These are phyloP conservation scores for Itoplectis maculator DNA, from an alignment of 2,888 invertebrate species.

Conservation along the genomic window DNA sequence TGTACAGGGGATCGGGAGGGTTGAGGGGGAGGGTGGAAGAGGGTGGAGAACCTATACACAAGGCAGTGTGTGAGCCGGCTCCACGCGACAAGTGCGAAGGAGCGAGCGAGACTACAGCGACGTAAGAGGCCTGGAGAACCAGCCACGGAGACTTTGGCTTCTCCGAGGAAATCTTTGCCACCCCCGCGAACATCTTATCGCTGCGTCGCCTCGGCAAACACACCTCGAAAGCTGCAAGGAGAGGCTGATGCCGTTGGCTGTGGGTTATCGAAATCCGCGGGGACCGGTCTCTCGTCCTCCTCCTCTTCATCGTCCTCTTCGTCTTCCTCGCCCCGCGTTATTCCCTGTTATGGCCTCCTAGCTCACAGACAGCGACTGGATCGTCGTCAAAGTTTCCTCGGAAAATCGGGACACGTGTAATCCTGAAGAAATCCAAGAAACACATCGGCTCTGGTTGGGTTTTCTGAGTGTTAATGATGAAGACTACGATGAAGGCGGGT, in stretches of 20 bases:
- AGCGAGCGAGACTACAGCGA: slow-evolving; percentile 45
- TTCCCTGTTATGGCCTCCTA: background rate
- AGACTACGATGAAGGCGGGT: background rate
- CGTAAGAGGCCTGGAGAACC: slow-evolving; percentile 42
- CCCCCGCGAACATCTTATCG: slow-evolving; percentile 65
- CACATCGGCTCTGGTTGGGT: background rate
- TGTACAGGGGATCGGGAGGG: no score
- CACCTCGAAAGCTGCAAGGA: slow-evolving; percentile 46
- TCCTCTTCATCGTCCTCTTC: slow-evolving; percentile 25
- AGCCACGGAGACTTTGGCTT: slow-evolving; percentile 54
- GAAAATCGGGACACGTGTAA: slow-evolving; percentile 30
- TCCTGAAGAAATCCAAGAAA: slow-evolving; percentile 10
- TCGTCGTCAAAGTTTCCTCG: background rate
- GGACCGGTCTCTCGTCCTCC: no score
- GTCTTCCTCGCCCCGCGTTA: background rate
- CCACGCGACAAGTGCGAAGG: slow-evolving; percentile 35
- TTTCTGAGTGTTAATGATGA: background rate
- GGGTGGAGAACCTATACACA: background rate
- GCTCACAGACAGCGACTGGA: background rate
- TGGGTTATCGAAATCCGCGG: slow-evolving; percentile 65
- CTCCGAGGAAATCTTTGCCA: slow-evolving; percentile 53
- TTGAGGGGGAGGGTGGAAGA: slow-evolving; percentile 9
- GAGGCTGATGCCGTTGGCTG: slow-evolving; percentile 53
- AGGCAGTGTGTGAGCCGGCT: slow-evolving; percentile 33
- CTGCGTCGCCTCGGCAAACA: slow-evolving; percentile 64